Conservation (phyloP, 2,888 invertebrate genomes). For the Belgica antarctica region DNA sequence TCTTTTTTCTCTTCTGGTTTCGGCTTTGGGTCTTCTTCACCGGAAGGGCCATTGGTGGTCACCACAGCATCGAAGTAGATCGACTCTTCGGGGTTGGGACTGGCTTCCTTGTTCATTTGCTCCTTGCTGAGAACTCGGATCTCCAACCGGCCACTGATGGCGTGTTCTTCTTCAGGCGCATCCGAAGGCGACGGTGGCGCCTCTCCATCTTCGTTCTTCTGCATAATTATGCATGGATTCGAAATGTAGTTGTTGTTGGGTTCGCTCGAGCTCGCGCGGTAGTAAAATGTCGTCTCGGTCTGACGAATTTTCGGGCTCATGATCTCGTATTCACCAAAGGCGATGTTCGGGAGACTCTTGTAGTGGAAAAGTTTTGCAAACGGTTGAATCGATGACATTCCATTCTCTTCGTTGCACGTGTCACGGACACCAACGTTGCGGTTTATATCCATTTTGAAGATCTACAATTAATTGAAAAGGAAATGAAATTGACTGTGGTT, state of each 20-base stretch:
- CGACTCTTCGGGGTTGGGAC: conserved; percentile 70
- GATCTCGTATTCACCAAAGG: conserved; percentile 48
- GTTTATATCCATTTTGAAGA: conserved; percentile 79
- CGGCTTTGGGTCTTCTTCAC: not conserved
- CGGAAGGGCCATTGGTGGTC: conserved; percentile 55
- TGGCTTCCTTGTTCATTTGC: conserved; percentile 51
- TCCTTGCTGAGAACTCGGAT: conserved; percentile 68
- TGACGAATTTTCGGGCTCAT: conserved; percentile 36
- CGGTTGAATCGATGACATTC: conserved; percentile 47
- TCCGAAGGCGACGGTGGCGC: conserved; percentile 44
- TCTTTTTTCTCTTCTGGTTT: conserved; percentile 45
- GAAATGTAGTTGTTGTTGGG: conserved; percentile 45
- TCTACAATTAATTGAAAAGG: conserved; percentile 47
- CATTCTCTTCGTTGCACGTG: conserved; percentile 48
- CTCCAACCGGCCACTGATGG: conserved; percentile 77
- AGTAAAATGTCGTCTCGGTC: conserved; percentile 42
- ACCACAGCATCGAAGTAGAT: conserved; percentile 80
- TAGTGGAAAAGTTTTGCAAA: conserved; percentile 43
- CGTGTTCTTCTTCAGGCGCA: conserved; percentile 56
- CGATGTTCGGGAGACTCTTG: conserved; percentile 53
- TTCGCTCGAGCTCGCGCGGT: conserved; percentile 38
- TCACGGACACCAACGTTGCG: conserved; percentile 70
- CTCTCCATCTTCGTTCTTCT: conserved; percentile 8
- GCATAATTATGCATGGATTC: conserved; percentile 38
- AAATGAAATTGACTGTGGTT: not conserved